A percentile compares a stretch with the other conserved stretches of the same genome.
phyloP scores from a whole-genome alignment of 2,113 vertebrate genomes.

The Phainopepla nitens region DNA sequence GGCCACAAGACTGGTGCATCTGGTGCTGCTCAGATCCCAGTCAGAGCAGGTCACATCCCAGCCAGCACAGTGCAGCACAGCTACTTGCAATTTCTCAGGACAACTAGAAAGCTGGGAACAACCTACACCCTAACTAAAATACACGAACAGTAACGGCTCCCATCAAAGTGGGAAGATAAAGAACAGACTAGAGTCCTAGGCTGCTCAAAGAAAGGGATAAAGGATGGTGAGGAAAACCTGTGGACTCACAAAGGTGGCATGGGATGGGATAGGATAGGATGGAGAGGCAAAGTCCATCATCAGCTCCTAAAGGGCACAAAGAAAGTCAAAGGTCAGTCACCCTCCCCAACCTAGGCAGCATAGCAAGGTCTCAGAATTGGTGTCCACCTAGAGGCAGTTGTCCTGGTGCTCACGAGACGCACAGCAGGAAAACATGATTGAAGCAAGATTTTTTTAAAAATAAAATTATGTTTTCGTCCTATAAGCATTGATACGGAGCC shows the following conservation, averaged over 20 bases:
- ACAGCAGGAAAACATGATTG: neutral
- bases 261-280: neutral
- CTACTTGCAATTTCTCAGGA: neutral
- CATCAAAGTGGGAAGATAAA: neutral
- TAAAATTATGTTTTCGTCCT: neutral
- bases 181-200: neutral
- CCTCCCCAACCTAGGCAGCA: neutral
- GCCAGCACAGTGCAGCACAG: neutral
- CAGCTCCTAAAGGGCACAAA: neutral
- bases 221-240: neutral
- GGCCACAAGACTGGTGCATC: rapidly evolving
- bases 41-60: neutral
- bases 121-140: neutral
- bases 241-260: neutral
- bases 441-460: neutral
- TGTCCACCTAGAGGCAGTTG: neutral
- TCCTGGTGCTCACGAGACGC: neutral
- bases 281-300: neutral
- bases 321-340: neutral
- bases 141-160: neutral
- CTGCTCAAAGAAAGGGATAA: neutral
- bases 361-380: neutral
- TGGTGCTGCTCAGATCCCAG: neutral
- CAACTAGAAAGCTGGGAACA: neutral
- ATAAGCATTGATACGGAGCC: neutral